phyloP scores from a whole-genome alignment of 2,113 vertebrate genomes.

The Mionectes macconnelli region DNA sequence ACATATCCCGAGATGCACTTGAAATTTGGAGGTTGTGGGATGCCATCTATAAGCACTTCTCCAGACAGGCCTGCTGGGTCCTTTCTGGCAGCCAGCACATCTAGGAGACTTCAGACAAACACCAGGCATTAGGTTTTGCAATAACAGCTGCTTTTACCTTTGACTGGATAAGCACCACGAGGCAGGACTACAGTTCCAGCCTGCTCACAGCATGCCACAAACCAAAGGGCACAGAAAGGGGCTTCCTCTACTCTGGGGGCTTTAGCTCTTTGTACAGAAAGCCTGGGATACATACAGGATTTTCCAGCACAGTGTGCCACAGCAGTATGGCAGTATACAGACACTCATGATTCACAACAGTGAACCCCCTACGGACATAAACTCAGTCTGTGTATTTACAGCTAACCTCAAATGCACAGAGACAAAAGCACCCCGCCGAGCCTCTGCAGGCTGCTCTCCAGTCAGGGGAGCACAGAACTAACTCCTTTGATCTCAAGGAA shows the following conservation, averaged over 20 bases:
- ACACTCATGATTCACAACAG: not conserved
- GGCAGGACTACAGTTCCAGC: not conserved
- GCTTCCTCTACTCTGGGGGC: not conserved
- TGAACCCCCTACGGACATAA: not conserved
- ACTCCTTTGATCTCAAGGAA: conserved; percentile 24
- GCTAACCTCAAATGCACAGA: not conserved
- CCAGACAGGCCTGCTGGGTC: conserved; percentile 75
- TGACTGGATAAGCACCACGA: not conserved
- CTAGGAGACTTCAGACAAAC: conserved; percentile 76
- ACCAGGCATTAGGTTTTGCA: conserved; percentile 1
- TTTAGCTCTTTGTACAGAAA: not conserved
- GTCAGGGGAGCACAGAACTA: not conserved
- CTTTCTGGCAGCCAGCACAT: conserved; percentile 82
- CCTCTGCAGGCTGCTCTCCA: not conserved
- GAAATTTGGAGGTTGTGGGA: conserved; percentile 49
- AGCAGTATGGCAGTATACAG: not conserved
- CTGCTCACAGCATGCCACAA: not conserved
- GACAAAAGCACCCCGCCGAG: not conserved
- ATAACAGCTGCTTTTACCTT: not conserved
- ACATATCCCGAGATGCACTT: conserved; percentile 66
- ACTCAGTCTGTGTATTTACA: not conserved
- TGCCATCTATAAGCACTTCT: conserved; percentile 61
- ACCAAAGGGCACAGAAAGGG: not conserved
- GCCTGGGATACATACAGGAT: not conserved
- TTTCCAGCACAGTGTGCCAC: not conserved